These are phyloP conservation scores for Phaonia tiefii DNA, from an alignment of 2,888 invertebrate genomes.

Conservation along the genomic window DNA sequence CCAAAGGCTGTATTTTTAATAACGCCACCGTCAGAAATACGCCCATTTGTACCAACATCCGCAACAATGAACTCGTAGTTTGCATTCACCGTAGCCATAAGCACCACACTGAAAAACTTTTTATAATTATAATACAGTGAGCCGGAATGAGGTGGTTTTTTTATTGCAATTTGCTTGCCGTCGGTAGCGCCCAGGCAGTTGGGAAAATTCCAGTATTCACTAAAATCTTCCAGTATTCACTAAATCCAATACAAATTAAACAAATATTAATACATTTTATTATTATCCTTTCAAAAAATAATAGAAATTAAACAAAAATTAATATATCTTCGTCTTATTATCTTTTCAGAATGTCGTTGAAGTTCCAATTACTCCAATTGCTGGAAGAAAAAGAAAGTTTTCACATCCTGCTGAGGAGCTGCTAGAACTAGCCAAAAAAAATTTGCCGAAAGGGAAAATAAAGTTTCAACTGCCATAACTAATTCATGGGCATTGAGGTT, in stretches of 20 bases:
- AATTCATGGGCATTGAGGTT: constrained; percentile 17
- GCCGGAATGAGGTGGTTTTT: too few species aligned
- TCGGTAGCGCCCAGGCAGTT: constrained; percentile 60
- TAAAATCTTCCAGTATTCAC: constrained; percentile 42
- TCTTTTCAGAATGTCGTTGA: constrained; percentile 9
- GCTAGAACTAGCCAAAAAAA: constrained; percentile 17
- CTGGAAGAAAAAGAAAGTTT: constrained; percentile 2
- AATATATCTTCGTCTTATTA: constrained; percentile 7
- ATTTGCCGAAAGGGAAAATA: constrained; percentile 6
- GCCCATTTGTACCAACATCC: too few species aligned
- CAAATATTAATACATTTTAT: constrained; percentile 7
- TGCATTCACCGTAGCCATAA: too few species aligned
- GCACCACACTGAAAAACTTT: too few species aligned
- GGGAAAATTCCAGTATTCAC: too few species aligned
- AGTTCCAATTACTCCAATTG: not conserved
- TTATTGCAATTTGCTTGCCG: too few species aligned
- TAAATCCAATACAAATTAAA: constrained; percentile 37
- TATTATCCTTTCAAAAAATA: constrained; percentile 13
- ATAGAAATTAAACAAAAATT: constrained; percentile 16
- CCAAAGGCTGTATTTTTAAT: constrained; percentile 30
- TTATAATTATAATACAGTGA: too few species aligned
- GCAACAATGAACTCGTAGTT: too few species aligned
- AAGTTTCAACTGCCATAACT: constrained; percentile 5
- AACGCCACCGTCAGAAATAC: too few species aligned
- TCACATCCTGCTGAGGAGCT: not conserved